phyloP scores from a whole-genome alignment of 2,113 vertebrate genomes.

The Platanista minor region DNA sequence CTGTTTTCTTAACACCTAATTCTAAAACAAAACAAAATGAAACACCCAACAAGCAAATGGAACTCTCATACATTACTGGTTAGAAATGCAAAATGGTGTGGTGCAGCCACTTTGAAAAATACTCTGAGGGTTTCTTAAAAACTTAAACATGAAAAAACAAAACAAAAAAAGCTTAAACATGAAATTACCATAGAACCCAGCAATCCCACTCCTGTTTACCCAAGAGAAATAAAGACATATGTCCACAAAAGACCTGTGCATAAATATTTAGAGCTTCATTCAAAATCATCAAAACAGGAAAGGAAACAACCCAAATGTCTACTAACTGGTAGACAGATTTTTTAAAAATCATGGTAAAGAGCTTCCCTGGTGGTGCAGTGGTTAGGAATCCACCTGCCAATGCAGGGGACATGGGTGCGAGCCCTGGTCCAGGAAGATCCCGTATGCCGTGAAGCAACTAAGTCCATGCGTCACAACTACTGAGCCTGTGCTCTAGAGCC shows the following conservation, averaged over 20 bases:
- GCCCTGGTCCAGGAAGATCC: no score
- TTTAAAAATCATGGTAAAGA: no score
- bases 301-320: background rate
- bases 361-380: no score
- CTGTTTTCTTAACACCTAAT: background rate
- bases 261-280: background rate
- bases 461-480: no score
- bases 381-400: no score
- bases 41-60: background rate
- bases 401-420: no score
- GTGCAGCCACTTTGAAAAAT: background rate
- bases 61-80: background rate
- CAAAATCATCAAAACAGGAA: background rate
- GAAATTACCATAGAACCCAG: background rate
- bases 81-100: background rate
- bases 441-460: no score
- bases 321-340: background rate
- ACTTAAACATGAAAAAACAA: background rate
- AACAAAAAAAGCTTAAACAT: background rate
- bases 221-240: background rate
- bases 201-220: background rate
- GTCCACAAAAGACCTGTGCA: background rate
- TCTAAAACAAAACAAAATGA: background rate
- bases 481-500: no score
- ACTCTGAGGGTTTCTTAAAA: background rate